Base-by-base conservation (phyloP, 2,797 vertebrate genomes). In the Sebastes goodei region DNA sequence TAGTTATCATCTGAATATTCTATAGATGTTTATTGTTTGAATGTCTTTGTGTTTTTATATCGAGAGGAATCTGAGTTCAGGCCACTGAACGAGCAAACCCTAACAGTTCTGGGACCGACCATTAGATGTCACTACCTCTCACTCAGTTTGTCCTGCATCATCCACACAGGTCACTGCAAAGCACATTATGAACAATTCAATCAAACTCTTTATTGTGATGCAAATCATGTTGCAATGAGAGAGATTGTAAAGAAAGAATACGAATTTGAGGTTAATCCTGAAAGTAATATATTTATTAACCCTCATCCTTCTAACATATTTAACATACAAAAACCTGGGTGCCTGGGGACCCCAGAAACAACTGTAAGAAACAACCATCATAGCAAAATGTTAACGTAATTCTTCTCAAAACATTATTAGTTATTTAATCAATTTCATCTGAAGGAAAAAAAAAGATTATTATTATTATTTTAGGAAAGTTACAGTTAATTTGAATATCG, bases 51-150 rank as follows among this genome's bases (percentile, higher is more conserved):
- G 10, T 42, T 38, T 14, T 23, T 25, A 10, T 62, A 12, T 21
- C 52, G 5, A 4, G 30, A 38, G 17, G 27, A 35, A 8, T 25
- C n/a, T 2, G 52, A 38, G 8, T 11, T 60, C 2, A 66, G 10
- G 7, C 20, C 29, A 23, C 25, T 14, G 3, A 46, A 14, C 6
- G 7, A 15, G 10, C 1, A 49, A 10, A 49, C 2, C 21, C 9
- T 15, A 1, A 3, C 32, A 72, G 3, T 82, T 33, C 63, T 21
- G 21, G 5, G 38, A 60, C 6, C 4, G 21, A 9, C 70, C 86
- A 14, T 29, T 15, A 52, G 86, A 25, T 33, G 80, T 52, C 76
- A 52, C 78, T 29, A 9, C 23, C 17, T 66, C 42, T 74, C 53
- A 33, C 57, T 69, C 21, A 15, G 10, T 63, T 17, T 11, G 11